Percentiles rank a stretch among this genome's conserved stretches.
Evolutionary conservation across 2,113 vertebrate genomes (phyloP).

Genomic region (Dolichotis patagonum): DNA sequence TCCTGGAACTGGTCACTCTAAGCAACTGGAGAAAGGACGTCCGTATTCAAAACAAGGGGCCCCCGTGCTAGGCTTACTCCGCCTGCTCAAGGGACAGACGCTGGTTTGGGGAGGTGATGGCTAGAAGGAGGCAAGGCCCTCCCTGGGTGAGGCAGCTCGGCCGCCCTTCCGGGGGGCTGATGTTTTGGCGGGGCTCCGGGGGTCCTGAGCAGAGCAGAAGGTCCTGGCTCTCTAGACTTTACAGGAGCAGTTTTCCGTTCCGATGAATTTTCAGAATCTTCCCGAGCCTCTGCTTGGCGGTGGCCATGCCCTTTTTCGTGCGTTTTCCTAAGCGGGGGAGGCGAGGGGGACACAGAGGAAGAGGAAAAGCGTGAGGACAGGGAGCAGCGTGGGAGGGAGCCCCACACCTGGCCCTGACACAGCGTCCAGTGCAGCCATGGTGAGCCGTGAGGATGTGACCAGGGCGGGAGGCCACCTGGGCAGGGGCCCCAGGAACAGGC

Average conservation of each 20-base stretch:
- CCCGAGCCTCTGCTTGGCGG: constrained; percentile 99
- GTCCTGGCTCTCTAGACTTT: constrained; percentile 87
- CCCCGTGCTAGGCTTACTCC: constrained; percentile 93
- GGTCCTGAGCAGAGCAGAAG: constrained; percentile 85
- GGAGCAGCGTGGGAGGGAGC: rapidly evolving
- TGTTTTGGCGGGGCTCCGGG: constrained; percentile 84
- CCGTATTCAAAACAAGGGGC: constrained; percentile 96
- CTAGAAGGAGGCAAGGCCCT: constrained; percentile 89
- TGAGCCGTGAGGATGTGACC: rapidly evolving
- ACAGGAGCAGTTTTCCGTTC: constrained; percentile 98
- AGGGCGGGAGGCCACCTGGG: neutral
- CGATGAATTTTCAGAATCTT: constrained; percentile 99
- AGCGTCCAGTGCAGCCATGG: no score
- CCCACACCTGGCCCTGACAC: rapidly evolving
- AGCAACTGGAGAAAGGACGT: constrained; percentile 89
- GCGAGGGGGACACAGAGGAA: neutral
- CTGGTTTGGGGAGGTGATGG: constrained; percentile 87
- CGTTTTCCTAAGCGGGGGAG: constrained; percentile 91
- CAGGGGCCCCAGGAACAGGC: neutral
- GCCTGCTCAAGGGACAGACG: constrained; percentile 96
- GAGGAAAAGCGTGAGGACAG: neutral
- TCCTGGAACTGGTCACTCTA: constrained; percentile 87
- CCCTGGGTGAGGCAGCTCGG: constrained; percentile 83
- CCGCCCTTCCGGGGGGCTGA: constrained; percentile 83
- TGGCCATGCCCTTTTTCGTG: constrained; percentile 99